Evolutionary conservation across 2,113 vertebrate species (phyloP), one percentile per base, ranked within the genome.

Genomic region (Sceloporus undulatus): DNA sequence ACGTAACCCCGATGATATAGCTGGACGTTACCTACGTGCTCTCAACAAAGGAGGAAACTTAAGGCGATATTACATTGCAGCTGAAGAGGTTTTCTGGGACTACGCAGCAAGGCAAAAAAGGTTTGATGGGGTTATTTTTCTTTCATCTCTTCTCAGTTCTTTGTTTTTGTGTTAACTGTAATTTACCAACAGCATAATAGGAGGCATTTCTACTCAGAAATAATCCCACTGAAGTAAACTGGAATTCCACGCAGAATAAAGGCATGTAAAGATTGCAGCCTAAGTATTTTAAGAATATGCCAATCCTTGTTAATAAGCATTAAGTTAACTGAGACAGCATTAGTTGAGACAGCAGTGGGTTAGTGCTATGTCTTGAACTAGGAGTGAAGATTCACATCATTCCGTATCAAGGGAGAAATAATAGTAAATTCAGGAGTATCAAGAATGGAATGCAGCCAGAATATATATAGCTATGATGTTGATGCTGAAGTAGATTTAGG

Each of bases 71-170:
- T 99, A 97, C 79, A 98, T 99, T 54, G 97, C 98, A 85, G 98
- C 98, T 78, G 95, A 98, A 91, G 98, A 99, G 89, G 94, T 98
- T 84, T 94, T 95, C 87, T 99, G 99, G 99, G 98, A 98, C 96
- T 99, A 99, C 40, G 92, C 91, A 52, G 97, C 98, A 90, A 96
- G 96, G 73, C 91, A 92, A 79, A 94, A 94, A 94, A 97, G 97
- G 97, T 97, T 95, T 91, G 96, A 54, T 81, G 83, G 74, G 62
- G 82, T 87, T 92, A 0, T 0, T 92, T 87, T 65, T 29, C 85
- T 91, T 3, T 3, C 87, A 86, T 91, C 42, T n/a, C 9, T 0
- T 0, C 5, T 19, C 8, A 70, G 2, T 66, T 7, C n/a, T 34
- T 65, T 85, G 59, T 48, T 42, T 38, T 1, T 8, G 18, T 4